Conservation (phyloP, 1,140 invertebrate genomes). For the Pseudobourletiella spinata region DNA sequence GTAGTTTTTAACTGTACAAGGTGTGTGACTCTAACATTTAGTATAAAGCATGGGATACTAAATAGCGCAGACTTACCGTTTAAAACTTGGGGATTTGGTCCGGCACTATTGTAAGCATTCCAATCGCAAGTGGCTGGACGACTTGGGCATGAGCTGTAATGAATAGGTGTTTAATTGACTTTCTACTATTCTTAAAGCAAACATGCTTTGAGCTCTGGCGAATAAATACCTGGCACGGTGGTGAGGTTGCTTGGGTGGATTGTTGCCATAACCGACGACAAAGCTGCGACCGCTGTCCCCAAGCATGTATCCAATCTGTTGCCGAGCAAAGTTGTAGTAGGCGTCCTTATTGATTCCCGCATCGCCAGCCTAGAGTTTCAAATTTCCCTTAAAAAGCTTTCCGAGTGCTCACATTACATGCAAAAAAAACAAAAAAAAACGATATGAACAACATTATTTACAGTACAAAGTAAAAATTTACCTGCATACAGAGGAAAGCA, state of each 20-base stretch:
- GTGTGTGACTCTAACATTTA: no score
- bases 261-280: conserved; percentile 54
- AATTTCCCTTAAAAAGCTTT: not conserved
- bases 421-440: conserved; percentile 19
- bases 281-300: conserved; percentile 53
- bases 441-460: not conserved
- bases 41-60: no score
- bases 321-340: conserved; percentile 49
- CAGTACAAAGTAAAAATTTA: not conserved
- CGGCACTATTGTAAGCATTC: conserved; percentile 40
- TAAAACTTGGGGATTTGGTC: conserved; percentile 41
- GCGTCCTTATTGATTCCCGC: conserved; percentile 39
- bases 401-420: not conserved
- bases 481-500: conserved; percentile 49
- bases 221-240: conserved; percentile 49
- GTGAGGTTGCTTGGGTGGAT: conserved; percentile 48
- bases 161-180: conserved; percentile 39
- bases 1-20: not conserved
- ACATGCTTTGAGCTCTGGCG: not conserved
- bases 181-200: not conserved
- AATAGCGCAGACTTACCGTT: no score
- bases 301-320: conserved; percentile 55
- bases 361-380: conserved; percentile 40
- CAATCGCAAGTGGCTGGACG: conserved; percentile 46
- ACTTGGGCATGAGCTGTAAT: conserved; percentile 40